Conservation (phyloP, 2,113 vertebrate genomes). For the Cygnus buccinator region DNA sequence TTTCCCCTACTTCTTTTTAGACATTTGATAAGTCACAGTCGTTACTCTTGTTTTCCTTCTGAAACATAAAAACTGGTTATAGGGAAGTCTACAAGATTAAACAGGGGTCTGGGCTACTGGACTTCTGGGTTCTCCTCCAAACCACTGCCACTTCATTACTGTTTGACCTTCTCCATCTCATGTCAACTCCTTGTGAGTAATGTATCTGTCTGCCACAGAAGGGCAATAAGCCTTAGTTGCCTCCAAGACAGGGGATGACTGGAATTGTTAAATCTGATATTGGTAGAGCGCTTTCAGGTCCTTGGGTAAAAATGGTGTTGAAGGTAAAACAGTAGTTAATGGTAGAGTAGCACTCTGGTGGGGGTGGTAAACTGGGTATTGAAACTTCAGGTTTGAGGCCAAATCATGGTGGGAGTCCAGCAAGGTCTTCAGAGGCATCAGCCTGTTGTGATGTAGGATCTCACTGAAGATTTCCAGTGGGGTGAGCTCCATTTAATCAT, state of each 20-base stretch:
- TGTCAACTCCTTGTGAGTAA: background rate
- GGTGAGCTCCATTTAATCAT: background rate
- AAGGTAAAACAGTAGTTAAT: background rate
- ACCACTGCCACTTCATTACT: constrained; percentile 37
- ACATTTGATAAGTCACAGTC: background rate
- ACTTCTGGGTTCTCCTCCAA: constrained; percentile 22
- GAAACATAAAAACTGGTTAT: background rate
- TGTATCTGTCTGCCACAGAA: background rate
- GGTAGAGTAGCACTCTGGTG: background rate
- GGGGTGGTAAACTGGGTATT: background rate
- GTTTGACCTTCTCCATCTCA: constrained; percentile 32
- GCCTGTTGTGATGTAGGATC: background rate
- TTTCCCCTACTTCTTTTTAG: background rate
- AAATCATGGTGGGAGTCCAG: background rate
- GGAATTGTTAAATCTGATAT: background rate
- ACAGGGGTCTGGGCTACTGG: background rate
- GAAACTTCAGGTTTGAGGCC: background rate
- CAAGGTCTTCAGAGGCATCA: background rate
- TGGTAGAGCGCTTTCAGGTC: background rate
- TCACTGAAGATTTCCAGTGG: background rate
- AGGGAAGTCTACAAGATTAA: background rate
- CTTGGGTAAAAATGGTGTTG: background rate
- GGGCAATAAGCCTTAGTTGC: background rate
- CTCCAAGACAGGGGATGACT: background rate
- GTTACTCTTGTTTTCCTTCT: constrained; percentile 23